phyloP scores from a whole-genome alignment of 30 jellyfish, hydroid and myxozoan species.

The Morbakka virulenta region DNA sequence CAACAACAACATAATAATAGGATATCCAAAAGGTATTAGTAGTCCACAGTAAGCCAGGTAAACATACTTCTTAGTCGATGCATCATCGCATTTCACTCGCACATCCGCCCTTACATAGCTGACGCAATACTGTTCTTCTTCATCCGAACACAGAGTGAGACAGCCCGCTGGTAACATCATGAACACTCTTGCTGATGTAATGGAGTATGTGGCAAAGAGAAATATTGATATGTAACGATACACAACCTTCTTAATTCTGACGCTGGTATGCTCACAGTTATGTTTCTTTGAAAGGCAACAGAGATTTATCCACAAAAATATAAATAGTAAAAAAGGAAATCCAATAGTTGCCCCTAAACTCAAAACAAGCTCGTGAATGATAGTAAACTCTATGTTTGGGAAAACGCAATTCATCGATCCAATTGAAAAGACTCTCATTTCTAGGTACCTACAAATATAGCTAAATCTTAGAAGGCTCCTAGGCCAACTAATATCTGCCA shows the following conservation, averaged over 20 bases:
- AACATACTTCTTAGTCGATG: neutral
- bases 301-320: neutral
- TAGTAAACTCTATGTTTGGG: constrained; percentile 34
- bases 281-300: neutral
- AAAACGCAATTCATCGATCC: constrained; percentile 41
- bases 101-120: constrained; percentile 47
- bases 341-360: neutral
- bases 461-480: neutral
- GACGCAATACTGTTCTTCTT: constrained; percentile 8
- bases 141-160: constrained; percentile 3
- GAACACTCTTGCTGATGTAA: constrained; percentile 2
- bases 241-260: neutral
- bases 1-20: constrained; percentile 19
- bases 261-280: neutral
- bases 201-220: constrained; percentile 40
- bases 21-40: constrained; percentile 48
- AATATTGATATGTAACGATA: constrained; percentile 1
- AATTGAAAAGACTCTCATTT: constrained; percentile 6
- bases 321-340: neutral
- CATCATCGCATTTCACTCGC: constrained; percentile 33
- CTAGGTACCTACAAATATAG: constrained; percentile 1
- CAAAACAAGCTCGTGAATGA: constrained; percentile 21
- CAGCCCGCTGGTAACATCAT: constrained; percentile 37
- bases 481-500: constrained; percentile 33
- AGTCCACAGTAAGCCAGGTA: constrained; percentile 19